Evolutionary conservation across 2,797 vertebrate genomes (phyloP).

Genomic region (Pogoniulus pusillus): DNA sequence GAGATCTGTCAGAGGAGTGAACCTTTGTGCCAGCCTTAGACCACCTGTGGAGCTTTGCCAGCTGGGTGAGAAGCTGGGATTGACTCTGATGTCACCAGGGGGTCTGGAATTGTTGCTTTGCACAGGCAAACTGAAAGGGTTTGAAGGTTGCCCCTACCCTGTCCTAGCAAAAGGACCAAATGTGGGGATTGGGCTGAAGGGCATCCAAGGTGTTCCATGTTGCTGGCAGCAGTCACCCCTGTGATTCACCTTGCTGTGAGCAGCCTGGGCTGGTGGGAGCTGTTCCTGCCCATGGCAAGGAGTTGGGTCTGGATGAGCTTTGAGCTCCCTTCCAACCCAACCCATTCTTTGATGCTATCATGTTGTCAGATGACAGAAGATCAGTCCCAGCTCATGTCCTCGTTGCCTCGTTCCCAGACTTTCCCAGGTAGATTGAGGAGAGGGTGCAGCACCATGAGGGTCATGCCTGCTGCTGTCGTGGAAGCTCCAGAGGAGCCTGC

Average conservation of each 20-base stretch:
- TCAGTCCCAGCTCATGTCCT: rapidly evolving
- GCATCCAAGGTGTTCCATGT: background rate
- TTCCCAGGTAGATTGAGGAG: background rate
- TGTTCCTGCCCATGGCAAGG: no score
- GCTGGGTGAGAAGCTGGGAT: background rate
- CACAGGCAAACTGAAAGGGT: background rate
- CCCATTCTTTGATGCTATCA: no score
- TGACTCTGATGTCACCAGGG: no score
- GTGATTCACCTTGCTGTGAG: no score
- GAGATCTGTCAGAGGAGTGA: background rate
- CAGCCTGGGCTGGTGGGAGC: no score
- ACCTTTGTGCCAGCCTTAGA: background rate
- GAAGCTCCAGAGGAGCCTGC: background rate
- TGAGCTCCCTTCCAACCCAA: no score
- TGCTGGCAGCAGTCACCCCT: no score
- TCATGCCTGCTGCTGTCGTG: background rate
- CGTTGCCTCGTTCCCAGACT: background rate
- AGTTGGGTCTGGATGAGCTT: no score
- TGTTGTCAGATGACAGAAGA: background rate
- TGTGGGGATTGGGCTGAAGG: background rate
- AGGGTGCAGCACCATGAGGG: rapidly evolving
- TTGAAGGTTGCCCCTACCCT: background rate
- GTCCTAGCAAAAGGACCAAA: background rate
- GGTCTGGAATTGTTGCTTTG: background rate
- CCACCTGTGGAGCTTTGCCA: background rate